Evolutionary conservation across 2,113 vertebrate species (phyloP), one percentile per base, ranked within the genome.

Genomic region (Elachura formosa): DNA sequence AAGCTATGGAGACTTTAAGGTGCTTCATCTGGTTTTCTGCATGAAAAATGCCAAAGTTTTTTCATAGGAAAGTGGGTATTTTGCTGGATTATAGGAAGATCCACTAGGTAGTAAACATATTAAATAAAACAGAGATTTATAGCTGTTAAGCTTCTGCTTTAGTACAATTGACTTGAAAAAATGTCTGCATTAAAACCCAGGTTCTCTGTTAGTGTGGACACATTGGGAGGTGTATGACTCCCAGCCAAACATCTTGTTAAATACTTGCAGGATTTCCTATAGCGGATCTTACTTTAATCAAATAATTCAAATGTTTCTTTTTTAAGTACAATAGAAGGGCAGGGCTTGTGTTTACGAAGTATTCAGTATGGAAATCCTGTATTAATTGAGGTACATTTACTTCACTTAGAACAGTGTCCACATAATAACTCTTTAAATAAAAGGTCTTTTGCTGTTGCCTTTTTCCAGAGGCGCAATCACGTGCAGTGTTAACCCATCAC

Each of bases 191-290:
- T 85, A 55, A 43, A 90, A 25, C 29, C 21, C 41, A 66, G 58
- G 22, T 76, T 34, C 46, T 56, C 36, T 0, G 0, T 49, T 45
- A 56, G 25, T 3, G 2, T 66, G 0, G 1, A 24, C 66, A 5
- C 3, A 1, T 15, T 38, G 59, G 82, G 78, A 2, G 0, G 18
- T 77, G 46, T n/a, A 3, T 54, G 84, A 87, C 68, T 93, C 80
- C 40, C 40, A 61, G 94, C 90, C 94, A 95, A 92, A 94, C 92
- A 90, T 86, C 93, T 96, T 96, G 89, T 85, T 86, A 95, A 96
- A 84, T 92, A 67, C 91, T 96, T 92, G 66, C 86, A 96, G 97
- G 92, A 96, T 83, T 96, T 97, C 97, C 95, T 96, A 91, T 79
- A 84, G 82, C 48, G 43, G 93, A 94, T 97, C 94, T 95, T 56